Base-by-base conservation (phyloP, 2,113 vertebrate genomes). In the Prunella fulvescens region DNA sequence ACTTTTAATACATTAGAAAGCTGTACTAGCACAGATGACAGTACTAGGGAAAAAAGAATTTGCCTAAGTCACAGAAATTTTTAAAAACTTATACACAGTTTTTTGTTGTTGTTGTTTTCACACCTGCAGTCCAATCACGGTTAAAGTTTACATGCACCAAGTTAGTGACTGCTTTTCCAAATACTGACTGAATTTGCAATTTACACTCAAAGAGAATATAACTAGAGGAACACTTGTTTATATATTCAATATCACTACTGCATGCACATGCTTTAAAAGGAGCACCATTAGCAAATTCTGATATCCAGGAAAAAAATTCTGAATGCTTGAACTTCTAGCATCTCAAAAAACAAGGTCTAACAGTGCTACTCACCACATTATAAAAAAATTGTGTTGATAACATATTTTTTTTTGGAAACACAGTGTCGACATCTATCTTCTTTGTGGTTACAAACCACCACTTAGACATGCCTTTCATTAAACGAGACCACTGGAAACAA, bases 71-170 rank as follows among this genome's bases (percentile, higher is more conserved):
- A 64, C 0, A 78, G 17, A 29, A 57, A 35, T 47, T 56, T 76
- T 39, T 12, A 57, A 58, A 83, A 71, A 56, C 3, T n/a, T 15
- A 31, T 1, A 50, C 12, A 22, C 3, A 8, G 19, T 29, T 42
- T 62, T 47, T 44, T 56, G 7, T 45, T 82, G 9, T 44, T 80
- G 8, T 22, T 84, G 54, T 91, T 97, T 96, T 71, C 96, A 96
- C 94, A 96, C 70, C 74, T 90, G 93, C 67, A 50, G 69, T 83
- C 83, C 83, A 93, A 44, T 90, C 88, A 96, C 86, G 96, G 88
- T 92, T 74, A 94, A 92, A 19, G 37, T 76, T 88, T 56, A 78
- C 11, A n/a, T 9, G 39, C 37, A 77, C n/a, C 24, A 90, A 58
- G 33, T 42, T 54, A 54, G 20, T 25, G 10, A 65, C 28, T 35